Evolutionary conservation across 2,888 invertebrate genomes (phyloP).

Genomic region (Harpalus rufipes): DNA sequence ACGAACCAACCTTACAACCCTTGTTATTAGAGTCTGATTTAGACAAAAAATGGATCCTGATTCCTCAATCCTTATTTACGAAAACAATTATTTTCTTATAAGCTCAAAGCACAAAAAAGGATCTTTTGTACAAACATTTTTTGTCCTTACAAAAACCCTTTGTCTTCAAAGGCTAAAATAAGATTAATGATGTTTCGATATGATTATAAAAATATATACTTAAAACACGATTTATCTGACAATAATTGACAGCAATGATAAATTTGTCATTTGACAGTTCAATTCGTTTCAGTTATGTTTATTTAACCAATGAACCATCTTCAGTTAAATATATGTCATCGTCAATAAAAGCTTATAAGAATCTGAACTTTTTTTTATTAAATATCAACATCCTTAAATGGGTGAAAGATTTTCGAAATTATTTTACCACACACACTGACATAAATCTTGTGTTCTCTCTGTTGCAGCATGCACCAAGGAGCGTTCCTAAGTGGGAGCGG

Average conservation of each 20-base stretch:
- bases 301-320: too few relatives aligned
- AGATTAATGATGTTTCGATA: neutral
- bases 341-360: too few relatives aligned
- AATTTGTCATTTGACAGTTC: too few relatives aligned
- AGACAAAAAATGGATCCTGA: neutral
- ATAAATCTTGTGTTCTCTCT: neutral
- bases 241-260: neutral
- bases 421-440: too few relatives aligned
- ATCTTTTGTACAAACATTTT: too few relatives aligned
- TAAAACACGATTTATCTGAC: conserved; percentile 17
- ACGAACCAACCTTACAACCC: neutral
- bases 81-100: too few relatives aligned
- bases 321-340: too few relatives aligned
- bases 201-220: conserved; percentile 19
- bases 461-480: conserved; percentile 72
- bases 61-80: neutral
- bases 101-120: neutral
- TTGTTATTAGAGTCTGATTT: neutral
- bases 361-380: too few relatives aligned
- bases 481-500: conserved; percentile 76
- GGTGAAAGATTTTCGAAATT: too few relatives aligned
- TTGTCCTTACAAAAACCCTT: too few relatives aligned
- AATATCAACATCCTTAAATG: too few relatives aligned
- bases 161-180: neutral
- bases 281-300: too few relatives aligned